These are phyloP conservation scores for Episyrphus balteatus DNA, from an alignment of 1,140 invertebrate species.

Conservation along the genomic window DNA sequence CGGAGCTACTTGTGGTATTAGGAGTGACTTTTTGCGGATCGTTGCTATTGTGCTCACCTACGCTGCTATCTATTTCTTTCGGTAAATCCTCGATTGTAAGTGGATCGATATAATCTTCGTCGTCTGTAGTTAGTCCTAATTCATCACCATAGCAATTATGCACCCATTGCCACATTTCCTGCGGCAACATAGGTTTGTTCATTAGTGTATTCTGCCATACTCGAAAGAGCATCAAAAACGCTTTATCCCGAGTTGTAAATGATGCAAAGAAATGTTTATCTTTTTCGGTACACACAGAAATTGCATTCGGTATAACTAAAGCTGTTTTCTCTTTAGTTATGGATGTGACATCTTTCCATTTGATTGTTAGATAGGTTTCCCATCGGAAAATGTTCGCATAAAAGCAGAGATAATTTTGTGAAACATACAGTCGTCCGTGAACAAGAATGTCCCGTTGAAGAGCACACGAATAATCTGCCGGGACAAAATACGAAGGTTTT, in stretches of 20 bases:
- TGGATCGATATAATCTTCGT: conserved; percentile 69
- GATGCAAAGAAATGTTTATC: conserved; percentile 92
- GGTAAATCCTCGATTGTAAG: conserved; percentile 14
- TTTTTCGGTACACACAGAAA: conserved; percentile 68
- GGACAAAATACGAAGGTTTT: conserved; percentile 15
- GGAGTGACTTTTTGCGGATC: conserved; percentile 8
- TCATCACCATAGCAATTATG: conserved; percentile 87
- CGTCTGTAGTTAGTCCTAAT: conserved; percentile 82
- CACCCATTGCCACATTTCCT: conserved; percentile 81
- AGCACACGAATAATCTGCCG: conserved; percentile 96
- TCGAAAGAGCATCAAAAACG: conserved; percentile 87
- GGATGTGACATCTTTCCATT: conserved; percentile 80
- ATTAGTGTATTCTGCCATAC: conserved; percentile 93
- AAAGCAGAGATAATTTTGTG: conserved; percentile 89
- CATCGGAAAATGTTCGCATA: conserved; percentile 92
- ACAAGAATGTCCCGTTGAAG: conserved; percentile 86
- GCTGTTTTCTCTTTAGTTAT: conserved; percentile 88
- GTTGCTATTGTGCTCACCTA: conserved; percentile 20
- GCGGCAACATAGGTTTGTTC: conserved; percentile 73
- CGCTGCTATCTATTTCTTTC: conserved; percentile 25
- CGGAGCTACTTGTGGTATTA: conserved; percentile 27
- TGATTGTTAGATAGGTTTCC: conserved; percentile 73
- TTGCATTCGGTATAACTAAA: conserved; percentile 89
- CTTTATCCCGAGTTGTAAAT: conserved; percentile 83
- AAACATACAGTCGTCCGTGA: conserved; percentile 84